These are phyloP conservation scores for Akabosia matsudoensis DNA, from an alignment of 1,140 invertebrate species.

Conservation along the genomic window DNA sequence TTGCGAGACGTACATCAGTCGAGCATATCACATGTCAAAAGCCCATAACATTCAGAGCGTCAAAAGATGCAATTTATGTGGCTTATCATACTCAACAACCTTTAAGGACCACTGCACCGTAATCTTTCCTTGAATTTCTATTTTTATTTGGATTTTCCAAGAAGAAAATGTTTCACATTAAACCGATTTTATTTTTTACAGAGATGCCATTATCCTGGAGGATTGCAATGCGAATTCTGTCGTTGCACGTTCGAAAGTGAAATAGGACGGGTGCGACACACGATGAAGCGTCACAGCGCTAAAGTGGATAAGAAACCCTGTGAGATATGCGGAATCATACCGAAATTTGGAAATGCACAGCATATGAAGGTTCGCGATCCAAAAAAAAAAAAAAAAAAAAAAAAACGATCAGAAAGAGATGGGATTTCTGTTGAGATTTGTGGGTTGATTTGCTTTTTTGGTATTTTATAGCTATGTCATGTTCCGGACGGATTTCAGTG, in stretches of 20 bases:
- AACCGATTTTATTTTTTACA: background rate
- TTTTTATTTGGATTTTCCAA: too few relatives aligned
- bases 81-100: background rate
- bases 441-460: background rate
- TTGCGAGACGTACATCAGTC: background rate
- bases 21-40: background rate
- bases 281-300: background rate
- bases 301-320: background rate
- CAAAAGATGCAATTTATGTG: background rate
- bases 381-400: too few relatives aligned
- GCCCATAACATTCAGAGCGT: background rate
- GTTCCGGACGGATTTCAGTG: constrained; percentile 11
- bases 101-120: too few relatives aligned
- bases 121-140: too few relatives aligned
- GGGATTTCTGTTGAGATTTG: too few relatives aligned
- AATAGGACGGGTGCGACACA: too few relatives aligned
- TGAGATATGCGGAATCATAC: background rate
- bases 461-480: constrained; percentile 21
- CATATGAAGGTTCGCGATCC: too few relatives aligned
- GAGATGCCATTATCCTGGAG: background rate
- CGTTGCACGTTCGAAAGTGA: background rate
- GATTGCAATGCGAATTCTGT: background rate
- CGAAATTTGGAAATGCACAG: too few relatives aligned
- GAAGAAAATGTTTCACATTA: background rate
- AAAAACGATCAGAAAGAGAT: too few relatives aligned